These are phyloP conservation scores for Apus apus DNA, from an alignment of 2,113 vertebrate genomes.

Conservation along the genomic window DNA sequence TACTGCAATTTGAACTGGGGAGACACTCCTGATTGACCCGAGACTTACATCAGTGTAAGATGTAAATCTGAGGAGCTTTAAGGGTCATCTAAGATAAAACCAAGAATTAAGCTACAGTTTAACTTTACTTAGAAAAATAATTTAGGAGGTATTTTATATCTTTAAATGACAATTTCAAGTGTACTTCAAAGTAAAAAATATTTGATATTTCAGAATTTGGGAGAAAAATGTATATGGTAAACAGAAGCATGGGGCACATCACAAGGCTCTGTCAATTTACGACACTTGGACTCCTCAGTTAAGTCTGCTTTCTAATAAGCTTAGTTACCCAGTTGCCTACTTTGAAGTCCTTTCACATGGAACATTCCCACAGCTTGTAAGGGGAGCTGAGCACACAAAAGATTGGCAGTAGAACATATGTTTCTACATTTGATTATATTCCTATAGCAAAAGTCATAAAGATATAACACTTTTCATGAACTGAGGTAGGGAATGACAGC, in stretches of 20 bases:
- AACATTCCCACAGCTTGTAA: not conserved
- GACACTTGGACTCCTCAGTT: not conserved
- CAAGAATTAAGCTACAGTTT: not conserved
- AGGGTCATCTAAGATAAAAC: not conserved
- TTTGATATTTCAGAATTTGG: not conserved
- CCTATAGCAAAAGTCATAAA: not conserved
- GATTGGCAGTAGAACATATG: fast-evolving
- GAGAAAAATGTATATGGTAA: not conserved
- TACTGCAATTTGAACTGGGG: not conserved
- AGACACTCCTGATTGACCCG: not conserved
- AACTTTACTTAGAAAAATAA: not conserved
- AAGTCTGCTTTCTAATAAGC: not conserved
- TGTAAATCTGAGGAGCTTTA: not conserved
- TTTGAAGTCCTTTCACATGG: not conserved
- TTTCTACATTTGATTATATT: not conserved
- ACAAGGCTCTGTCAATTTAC: not conserved
- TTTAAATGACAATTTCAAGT: not conserved
- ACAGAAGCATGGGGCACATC: not conserved
- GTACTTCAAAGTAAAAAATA: not conserved
- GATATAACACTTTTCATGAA: not conserved
- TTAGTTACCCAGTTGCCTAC: not conserved
- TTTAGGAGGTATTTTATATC: not conserved
- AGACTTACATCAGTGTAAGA: not conserved
- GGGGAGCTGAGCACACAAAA: not conserved
- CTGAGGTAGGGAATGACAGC: not conserved